phyloP scores from a whole-genome alignment of 92 coral and sea anemone species.

The Porites cylindrica region DNA sequence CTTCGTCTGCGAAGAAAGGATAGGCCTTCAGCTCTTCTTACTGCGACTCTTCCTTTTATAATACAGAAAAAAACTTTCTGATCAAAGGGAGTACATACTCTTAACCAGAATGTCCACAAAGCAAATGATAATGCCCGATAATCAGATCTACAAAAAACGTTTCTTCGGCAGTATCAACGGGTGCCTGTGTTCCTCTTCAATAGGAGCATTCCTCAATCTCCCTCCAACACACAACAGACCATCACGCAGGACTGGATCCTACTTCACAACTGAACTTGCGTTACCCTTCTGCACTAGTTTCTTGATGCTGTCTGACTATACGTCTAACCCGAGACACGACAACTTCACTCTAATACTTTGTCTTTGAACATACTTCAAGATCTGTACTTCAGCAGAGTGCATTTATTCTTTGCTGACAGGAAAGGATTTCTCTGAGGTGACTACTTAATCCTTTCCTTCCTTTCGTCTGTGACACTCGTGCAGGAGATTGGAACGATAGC shows the following conservation, averaged over 20 bases:
- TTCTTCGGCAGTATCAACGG: conserved; percentile 46
- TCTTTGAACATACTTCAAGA: conserved; percentile 7
- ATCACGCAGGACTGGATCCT: conserved; percentile 14
- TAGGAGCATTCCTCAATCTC: conserved; percentile 41
- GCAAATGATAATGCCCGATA: not conserved
- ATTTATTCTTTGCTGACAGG: conserved; percentile 11
- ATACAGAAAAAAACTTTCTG: not conserved
- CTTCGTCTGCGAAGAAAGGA: not conserved
- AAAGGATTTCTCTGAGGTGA: not conserved
- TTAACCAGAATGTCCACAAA: not conserved
- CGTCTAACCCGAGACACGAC: not conserved
- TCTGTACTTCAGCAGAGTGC: conserved; percentile 8
- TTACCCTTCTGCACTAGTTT: not conserved
- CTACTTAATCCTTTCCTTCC: not conserved
- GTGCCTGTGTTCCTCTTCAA: conserved; percentile 21
- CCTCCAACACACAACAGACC: conserved; percentile 51
- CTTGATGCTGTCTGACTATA: not conserved
- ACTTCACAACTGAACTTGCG: not conserved
- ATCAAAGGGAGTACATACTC: not conserved
- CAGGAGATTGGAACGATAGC: conserved; percentile 48
- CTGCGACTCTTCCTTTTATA: not conserved
- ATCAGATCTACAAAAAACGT: not conserved
- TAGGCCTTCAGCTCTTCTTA: not conserved
- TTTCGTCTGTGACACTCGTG: conserved; percentile 32
- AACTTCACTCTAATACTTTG: not conserved